Conservation (phyloP, 2,113 vertebrate species). For the Podarcis cretensis region DNA sequence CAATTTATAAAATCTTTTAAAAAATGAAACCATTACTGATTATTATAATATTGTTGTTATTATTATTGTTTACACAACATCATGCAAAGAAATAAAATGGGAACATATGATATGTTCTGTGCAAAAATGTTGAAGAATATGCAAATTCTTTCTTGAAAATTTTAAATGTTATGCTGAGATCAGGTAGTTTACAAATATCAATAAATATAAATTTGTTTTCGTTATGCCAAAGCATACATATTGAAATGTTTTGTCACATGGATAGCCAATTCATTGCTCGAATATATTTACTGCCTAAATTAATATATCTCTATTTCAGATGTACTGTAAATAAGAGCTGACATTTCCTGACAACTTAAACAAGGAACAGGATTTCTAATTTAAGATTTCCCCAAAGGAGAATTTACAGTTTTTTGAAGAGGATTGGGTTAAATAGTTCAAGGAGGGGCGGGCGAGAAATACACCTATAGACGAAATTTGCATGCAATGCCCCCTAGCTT, state of each 20-base stretch:
- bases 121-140: background rate
- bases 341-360: background rate
- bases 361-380: conserved; percentile 6
- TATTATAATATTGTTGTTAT: too few relatives aligned
- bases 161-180: background rate
- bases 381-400: background rate
- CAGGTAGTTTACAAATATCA: background rate
- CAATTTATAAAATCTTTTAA: background rate
- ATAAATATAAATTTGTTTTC: background rate
- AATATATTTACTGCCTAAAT: conserved; percentile 7
- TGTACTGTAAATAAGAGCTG: background rate
- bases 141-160: background rate
- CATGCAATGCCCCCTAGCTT: background rate
- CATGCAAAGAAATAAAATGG: background rate
- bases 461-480: background rate
- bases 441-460: too few relatives aligned
- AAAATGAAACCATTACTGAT: background rate
- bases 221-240: background rate
- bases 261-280: conserved; percentile 5
- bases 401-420: background rate
- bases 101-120: background rate
- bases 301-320: conserved; percentile 1
- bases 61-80: background rate
- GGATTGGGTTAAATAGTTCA: background rate
- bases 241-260: background rate